Percentiles rank a stretch among this genome's conserved stretches.
These are phyloP conservation scores for Drosophila fuyamai DNA, from an alignment of 1,140 invertebrate species.

Conservation along the genomic window DNA sequence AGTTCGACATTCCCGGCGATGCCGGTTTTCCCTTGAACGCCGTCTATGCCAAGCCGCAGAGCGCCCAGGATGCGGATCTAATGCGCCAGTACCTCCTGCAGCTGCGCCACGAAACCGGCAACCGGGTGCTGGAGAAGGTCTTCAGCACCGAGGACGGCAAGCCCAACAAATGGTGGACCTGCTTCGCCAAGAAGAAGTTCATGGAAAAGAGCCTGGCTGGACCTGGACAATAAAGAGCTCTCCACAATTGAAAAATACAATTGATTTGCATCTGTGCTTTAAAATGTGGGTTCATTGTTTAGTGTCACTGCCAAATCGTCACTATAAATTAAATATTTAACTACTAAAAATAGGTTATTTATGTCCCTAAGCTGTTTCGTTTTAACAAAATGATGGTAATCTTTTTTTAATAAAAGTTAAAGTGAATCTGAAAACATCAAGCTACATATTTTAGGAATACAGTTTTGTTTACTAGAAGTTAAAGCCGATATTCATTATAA, in stretches of 20 bases:
- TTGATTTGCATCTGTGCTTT: background rate
- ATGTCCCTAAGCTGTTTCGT: background rate
- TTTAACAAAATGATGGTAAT: background rate
- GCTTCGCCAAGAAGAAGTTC: constrained; percentile 99
- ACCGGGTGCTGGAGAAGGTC: constrained; percentile 95
- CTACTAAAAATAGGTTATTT: constrained; percentile 18
- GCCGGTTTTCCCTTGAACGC: constrained; percentile 98
- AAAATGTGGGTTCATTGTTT: background rate
- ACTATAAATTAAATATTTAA: constrained; percentile 1
- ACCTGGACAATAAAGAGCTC: constrained; percentile 67
- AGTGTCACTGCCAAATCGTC: background rate
- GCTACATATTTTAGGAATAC: too few species aligned
- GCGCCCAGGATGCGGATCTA: constrained; percentile 91
- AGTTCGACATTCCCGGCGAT: constrained; percentile 99
- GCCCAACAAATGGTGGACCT: constrained; percentile 99
- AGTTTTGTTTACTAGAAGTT: too few species aligned
- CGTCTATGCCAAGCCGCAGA: constrained; percentile 96
- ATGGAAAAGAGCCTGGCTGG: constrained; percentile 97
- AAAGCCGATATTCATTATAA: too few species aligned
- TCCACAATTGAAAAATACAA: constrained; percentile 29
- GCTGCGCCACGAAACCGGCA: constrained; percentile 96
- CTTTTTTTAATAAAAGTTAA: background rate
- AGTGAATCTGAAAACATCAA: background rate
- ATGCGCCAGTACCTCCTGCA: constrained; percentile 98
- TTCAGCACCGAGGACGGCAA: constrained; percentile 96